Evolutionary conservation across 2,888 invertebrate species (phyloP).

Genomic region (Chaetogeoica ovagalla): DNA sequence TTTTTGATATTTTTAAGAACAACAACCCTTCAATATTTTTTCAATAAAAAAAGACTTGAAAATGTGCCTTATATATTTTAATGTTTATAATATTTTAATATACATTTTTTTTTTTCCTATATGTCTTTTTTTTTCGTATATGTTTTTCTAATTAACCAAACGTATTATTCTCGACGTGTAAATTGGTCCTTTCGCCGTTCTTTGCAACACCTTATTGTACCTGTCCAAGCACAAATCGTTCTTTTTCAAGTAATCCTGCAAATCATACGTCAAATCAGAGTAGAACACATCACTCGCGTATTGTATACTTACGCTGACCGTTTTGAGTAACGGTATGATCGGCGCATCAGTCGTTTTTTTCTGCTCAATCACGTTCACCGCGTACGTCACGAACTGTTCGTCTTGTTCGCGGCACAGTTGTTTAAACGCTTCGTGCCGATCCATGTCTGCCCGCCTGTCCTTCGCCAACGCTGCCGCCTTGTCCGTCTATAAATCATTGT

Average conservation of each 20-base stretch:
- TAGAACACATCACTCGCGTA: no score
- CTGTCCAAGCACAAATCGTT: conserved; percentile 20
- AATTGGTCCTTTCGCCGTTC: conserved; percentile 12
- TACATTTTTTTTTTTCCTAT: neutral
- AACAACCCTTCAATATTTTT: neutral
- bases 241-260: conserved; percentile 29
- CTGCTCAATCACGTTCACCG: conserved; percentile 5
- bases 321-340: conserved; percentile 13
- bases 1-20: conserved; percentile 25
- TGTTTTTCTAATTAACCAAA: neutral
- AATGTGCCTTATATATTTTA: conserved; percentile 32
- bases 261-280: neutral
- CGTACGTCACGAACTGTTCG: conserved; percentile 29
- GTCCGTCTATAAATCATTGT: neutral
- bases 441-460: conserved; percentile 19
- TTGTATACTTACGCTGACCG: conserved; percentile 11
- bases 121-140: neutral
- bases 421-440: conserved; percentile 18
- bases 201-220: conserved; percentile 10
- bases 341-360: conserved; percentile 6
- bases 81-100: neutral
- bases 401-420: conserved; percentile 1
- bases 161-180: conserved; percentile 39
- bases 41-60: conserved; percentile 13
- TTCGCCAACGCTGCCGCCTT: neutral